Evolutionary conservation across 2,797 vertebrate species (phyloP).

Genomic region (Gadopsis marmoratus): DNA sequence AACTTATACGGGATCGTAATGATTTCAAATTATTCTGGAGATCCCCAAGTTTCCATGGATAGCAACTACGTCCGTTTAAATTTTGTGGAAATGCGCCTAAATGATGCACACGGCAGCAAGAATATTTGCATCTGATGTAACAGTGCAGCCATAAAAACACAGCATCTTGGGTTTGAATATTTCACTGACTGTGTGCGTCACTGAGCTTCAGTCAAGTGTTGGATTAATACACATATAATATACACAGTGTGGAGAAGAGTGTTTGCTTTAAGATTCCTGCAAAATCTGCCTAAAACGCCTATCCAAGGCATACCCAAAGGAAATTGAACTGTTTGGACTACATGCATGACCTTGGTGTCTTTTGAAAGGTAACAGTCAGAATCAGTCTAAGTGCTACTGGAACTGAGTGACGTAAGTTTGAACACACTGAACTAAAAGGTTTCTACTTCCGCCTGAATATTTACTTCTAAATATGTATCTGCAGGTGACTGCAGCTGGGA

Average conservation of each 20-base stretch:
- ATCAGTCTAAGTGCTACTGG: too few relatives aligned
- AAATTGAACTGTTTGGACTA: too few relatives aligned
- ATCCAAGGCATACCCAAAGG: too few relatives aligned
- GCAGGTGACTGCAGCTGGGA: too few relatives aligned
- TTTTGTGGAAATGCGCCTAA: conserved; percentile 24
- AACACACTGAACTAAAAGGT: too few relatives aligned
- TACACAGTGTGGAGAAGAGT: neutral
- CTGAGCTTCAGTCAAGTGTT: conserved; percentile 18
- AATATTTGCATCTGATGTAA: conserved; percentile 47
- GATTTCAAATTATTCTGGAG: conserved; percentile 14
- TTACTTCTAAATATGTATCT: too few relatives aligned
- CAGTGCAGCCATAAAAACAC: conserved; percentile 9
- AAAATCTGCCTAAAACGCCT: too few relatives aligned
- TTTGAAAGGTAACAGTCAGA: too few relatives aligned
- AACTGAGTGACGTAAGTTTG: too few relatives aligned
- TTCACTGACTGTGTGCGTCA: conserved; percentile 3
- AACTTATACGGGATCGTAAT: neutral
- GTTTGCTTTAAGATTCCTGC: too few relatives aligned
- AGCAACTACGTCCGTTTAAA: conserved; percentile 17
- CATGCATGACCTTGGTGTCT: too few relatives aligned
- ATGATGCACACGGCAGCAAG: conserved; percentile 30
- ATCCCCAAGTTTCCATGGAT: conserved; percentile 13
- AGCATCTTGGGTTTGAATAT: conserved; percentile 2
- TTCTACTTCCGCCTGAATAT: too few relatives aligned
- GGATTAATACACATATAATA: neutral